phyloP scores from a whole-genome alignment of 2,113 vertebrate genomes.

The Uria lomvia region DNA sequence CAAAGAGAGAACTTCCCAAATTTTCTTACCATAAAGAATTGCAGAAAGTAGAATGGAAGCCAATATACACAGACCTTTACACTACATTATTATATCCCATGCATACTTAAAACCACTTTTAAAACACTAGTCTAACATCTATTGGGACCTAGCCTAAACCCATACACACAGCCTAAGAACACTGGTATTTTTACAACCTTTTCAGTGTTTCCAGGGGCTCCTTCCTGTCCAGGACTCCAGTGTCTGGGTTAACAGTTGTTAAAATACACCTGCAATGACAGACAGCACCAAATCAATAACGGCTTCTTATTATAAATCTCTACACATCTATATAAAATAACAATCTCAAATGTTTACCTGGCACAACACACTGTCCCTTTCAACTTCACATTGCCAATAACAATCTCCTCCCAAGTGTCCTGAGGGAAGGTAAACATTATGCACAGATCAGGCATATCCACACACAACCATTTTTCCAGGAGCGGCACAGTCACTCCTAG shows the following conservation, averaged over 20 bases:
- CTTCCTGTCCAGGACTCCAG: slow-evolving; percentile 85
- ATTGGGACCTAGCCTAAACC: background rate
- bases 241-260: slow-evolving; percentile 92
- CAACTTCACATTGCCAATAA: slow-evolving; percentile 83
- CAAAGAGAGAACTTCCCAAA: background rate
- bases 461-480: background rate
- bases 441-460: background rate
- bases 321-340: background rate
- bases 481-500: background rate
- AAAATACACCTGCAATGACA: slow-evolving; percentile 83
- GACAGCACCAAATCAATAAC: background rate
- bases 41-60: background rate
- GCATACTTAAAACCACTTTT: background rate
- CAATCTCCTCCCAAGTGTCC: slow-evolving; percentile 90
- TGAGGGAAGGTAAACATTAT: slow-evolving; percentile 39
- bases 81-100: background rate
- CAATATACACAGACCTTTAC: background rate
- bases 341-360: slow-evolving; percentile 74
- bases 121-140: background rate
- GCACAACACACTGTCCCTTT: slow-evolving; percentile 83
- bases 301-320: background rate
- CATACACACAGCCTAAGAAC: background rate
- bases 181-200: slow-evolving; percentile 73
- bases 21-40: background rate
- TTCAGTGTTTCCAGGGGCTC: slow-evolving; percentile 91